Conservation (phyloP, 2,797 vertebrate species). For the Chelidonichthys spinosus region DNA sequence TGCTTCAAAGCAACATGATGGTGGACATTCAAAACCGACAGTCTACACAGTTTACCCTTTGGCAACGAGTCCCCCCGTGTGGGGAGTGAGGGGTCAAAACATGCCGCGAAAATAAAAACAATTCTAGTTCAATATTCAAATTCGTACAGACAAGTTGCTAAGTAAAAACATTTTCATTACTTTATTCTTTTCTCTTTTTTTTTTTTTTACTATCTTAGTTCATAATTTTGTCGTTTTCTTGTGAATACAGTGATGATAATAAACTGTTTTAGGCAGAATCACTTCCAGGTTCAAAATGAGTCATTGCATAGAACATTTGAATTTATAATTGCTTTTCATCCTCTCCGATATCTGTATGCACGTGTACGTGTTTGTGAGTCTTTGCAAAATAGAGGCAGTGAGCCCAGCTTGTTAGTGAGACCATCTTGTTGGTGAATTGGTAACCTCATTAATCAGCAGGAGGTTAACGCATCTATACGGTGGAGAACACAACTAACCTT, state of each 20-base stretch:
- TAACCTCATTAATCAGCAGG: slow-evolving; percentile 66
- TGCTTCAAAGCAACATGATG: slow-evolving; percentile 91
- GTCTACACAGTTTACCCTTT: slow-evolving; percentile 93
- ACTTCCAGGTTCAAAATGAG: slow-evolving; percentile 83
- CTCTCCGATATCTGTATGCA: slow-evolving; percentile 68
- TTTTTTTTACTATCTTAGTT: slow-evolving; percentile 68
- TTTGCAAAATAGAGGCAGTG: slow-evolving; percentile 74
- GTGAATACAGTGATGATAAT: slow-evolving; percentile 88
- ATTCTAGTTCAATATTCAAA: slow-evolving; percentile 81
- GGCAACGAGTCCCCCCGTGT: slow-evolving; percentile 89
- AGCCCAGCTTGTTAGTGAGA: slow-evolving; percentile 72
- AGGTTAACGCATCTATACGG: slow-evolving; percentile 62
- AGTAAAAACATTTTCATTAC: slow-evolving; percentile 89
- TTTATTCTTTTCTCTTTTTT: slow-evolving; percentile 58
- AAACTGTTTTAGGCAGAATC: slow-evolving; percentile 85
- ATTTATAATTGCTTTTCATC: slow-evolving; percentile 88
- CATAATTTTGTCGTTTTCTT: slow-evolving; percentile 84
- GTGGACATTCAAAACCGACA: slow-evolving; percentile 88
- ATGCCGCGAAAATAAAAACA: slow-evolving; percentile 90
- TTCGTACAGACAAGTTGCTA: slow-evolving; percentile 89
- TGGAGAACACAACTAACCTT: slow-evolving; percentile 65
- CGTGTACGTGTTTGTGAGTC: slow-evolving; percentile 28
- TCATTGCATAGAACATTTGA: slow-evolving; percentile 99
- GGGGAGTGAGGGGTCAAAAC: slow-evolving; percentile 86
- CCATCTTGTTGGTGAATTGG: slow-evolving; percentile 57